Base-by-base conservation (phyloP, 2,113 vertebrate species). In the Dicentrarchus labrax region DNA sequence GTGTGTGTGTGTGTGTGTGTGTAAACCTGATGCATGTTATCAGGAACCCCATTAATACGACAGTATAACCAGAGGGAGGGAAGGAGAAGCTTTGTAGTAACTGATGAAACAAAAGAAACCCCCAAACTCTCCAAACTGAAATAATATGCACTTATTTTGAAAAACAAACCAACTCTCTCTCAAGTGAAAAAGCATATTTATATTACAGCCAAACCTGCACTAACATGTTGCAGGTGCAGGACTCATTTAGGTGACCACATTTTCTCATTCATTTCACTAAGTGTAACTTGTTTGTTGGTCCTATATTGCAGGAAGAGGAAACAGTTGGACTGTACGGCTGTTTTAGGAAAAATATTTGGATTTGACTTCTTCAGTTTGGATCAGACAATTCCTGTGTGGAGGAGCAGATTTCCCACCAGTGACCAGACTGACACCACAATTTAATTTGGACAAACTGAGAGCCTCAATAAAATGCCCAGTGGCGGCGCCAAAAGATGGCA, bases 341-440 rank as follows among this genome's bases (percentile, higher is more conserved):
- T 56, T 83, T 86, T 38, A 54, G 59, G 56, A 62, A 7, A 76
- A 81, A 71, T 47, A 81, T 78, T 86, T 86, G 70, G 69, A 86
- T 74, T 74, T 43, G 11, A 66, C 43, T 71, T 30, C 56, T 24
- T 65, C 51, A 21, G 45, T 56, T 80, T 85, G 69, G 75, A 85
- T 66, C 71, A 43, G 47, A 57, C 53, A 24, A 21, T 84, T 80
- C 70, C 60, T 84, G 50, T 84, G 77, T 22, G 68, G 81, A 78
- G 68, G 82, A 76, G n/a, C 22, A 72, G 43, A 79, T 78, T 78
- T 74, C 50, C 57, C 57, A 70, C 38, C 53, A 64, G 74, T 36
- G 36, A 66, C 54, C 66, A 72, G n/a, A 48, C 57, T 57, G 62
- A 73, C 72, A 73, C 56, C 59, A 84, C 45, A 61, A 61, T 66